phyloP scores from a whole-genome alignment of 2,888 invertebrate species.

The Epinotia bilunana region DNA sequence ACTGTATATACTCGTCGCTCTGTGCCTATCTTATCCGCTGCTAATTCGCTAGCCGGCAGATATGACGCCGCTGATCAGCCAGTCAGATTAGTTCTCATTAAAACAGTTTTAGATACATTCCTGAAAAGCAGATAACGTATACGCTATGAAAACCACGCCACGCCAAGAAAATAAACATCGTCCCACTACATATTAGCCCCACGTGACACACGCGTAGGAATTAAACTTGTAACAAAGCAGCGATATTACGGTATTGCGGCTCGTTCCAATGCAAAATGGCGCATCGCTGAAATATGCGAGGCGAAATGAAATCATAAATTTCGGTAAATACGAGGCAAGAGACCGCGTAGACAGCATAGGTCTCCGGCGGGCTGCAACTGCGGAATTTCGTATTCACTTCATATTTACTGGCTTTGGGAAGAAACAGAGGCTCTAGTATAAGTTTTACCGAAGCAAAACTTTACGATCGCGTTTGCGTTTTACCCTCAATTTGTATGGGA shows the following conservation, averaged over 20 bases:
- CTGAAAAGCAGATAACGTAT: neutral
- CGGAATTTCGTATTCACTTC: constrained; percentile 37
- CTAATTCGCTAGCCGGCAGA: too few relatives aligned
- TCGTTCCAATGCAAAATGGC: constrained; percentile 47
- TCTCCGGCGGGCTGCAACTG: constrained; percentile 32
- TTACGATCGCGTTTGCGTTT: too few relatives aligned
- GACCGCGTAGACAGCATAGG: constrained; percentile 38
- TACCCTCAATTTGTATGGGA: too few relatives aligned
- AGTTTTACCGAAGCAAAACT: too few relatives aligned
- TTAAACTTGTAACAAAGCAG: constrained; percentile 38
- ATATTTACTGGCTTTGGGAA: constrained; percentile 14
- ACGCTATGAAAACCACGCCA: constrained; percentile 25
- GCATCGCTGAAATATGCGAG: constrained; percentile 47
- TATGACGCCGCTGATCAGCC: too few relatives aligned
- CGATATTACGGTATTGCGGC: constrained; percentile 41
- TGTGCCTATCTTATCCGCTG: too few relatives aligned
- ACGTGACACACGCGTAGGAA: constrained; percentile 40
- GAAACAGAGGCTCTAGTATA: too few relatives aligned
- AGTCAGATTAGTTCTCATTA: too few relatives aligned
- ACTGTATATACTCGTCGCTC: too few relatives aligned
- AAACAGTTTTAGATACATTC: neutral
- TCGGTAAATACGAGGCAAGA: constrained; percentile 46
- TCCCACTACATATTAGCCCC: constrained; percentile 37
- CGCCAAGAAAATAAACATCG: constrained; percentile 35
- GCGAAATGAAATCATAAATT: constrained; percentile 49